Conservation (phyloP, 1,140 invertebrate genomes). For the Drosophila orena region DNA sequence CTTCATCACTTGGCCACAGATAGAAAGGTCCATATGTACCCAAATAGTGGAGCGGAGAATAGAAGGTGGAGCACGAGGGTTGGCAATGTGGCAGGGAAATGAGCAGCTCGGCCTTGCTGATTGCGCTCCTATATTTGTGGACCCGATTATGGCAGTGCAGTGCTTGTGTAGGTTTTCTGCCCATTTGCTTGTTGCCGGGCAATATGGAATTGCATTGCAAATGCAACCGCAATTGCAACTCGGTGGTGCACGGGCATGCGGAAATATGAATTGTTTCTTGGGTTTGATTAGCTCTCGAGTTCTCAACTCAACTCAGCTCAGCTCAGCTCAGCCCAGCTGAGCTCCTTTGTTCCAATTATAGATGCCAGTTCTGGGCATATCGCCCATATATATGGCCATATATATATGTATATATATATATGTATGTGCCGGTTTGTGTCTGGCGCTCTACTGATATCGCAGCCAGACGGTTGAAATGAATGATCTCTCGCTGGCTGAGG, state of each 20-base stretch:
- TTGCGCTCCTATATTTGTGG: constrained; percentile 39
- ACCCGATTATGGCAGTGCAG: background rate
- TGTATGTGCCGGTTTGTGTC: constrained; percentile 77
- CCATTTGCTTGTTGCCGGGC: constrained; percentile 47
- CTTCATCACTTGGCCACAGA: constrained; percentile 43
- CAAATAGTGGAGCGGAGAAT: background rate
- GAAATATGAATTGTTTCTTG: constrained; percentile 51
- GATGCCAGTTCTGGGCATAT: constrained; percentile 54
- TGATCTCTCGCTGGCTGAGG: constrained; percentile 36
- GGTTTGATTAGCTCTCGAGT: constrained; percentile 3
- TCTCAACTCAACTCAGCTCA: constrained; percentile 4
- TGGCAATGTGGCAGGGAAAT: background rate
- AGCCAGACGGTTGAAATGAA: constrained; percentile 36
- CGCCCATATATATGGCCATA: constrained; percentile 2
- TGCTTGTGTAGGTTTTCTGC: constrained; percentile 7
- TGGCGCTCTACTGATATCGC: constrained; percentile 69
- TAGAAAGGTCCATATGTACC: constrained; percentile 11
- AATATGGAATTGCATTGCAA: constrained; percentile 42
- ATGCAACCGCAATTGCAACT: constrained; percentile 50
- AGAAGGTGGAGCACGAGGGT: constrained; percentile 15
- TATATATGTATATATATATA: constrained; percentile 6
- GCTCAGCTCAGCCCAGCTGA: constrained; percentile 2
- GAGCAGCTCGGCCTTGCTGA: constrained; percentile 71
- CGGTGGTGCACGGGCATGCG: constrained; percentile 40
- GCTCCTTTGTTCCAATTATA: constrained; percentile 80